Evolutionary conservation across 2,113 vertebrate species (phyloP).

Genomic region (Ovibos moschatus): DNA sequence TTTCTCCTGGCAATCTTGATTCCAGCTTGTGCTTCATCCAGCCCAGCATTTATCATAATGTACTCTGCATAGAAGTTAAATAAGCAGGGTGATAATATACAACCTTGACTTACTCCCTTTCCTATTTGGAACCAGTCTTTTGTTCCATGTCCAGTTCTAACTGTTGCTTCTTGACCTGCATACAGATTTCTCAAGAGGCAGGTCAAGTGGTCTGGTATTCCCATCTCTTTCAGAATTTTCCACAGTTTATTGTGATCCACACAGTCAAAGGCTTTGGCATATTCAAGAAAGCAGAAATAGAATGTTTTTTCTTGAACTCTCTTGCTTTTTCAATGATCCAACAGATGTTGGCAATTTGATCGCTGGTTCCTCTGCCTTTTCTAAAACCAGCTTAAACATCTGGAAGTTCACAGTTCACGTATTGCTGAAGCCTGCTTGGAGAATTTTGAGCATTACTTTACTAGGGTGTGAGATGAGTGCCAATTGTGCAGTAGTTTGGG

Average conservation of each 20-base stretch:
- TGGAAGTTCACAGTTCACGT: rapidly evolving
- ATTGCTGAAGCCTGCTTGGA: not conserved
- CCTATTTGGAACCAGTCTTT: not conserved
- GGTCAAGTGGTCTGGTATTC: not conserved
- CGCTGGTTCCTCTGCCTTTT: not conserved
- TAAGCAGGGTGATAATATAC: not conserved
- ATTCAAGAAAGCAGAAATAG: not conserved
- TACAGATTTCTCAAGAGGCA: not conserved
- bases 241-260: not conserved
- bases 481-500: not conserved
- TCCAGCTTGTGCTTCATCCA: not conserved
- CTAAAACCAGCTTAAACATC: not conserved
- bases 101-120: not conserved
- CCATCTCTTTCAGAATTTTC: not conserved
- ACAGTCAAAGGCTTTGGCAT: not conserved
- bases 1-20: not conserved
- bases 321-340: not conserved
- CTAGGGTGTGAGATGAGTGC: not conserved
- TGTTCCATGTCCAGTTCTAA: not conserved
- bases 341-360: not conserved
- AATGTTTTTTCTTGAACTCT: not conserved
- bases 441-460: not conserved
- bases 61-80: not conserved
- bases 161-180: not conserved
- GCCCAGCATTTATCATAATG: rapidly evolving